These are phyloP conservation scores for Pocillopora meandrina DNA, from an alignment of 92 coral and sea anemone genomes.

Conservation along the genomic window DNA sequence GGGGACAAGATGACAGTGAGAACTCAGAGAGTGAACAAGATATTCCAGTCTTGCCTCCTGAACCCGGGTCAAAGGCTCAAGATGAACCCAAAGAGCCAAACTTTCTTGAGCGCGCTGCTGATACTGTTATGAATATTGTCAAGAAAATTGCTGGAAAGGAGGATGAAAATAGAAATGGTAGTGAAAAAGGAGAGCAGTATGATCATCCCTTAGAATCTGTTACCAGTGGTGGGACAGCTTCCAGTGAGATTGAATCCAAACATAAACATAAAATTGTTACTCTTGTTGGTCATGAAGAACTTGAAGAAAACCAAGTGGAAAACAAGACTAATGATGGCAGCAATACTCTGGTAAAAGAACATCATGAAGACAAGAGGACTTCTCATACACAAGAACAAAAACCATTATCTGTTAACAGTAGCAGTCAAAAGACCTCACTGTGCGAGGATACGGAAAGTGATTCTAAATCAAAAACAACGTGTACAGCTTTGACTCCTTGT, in stretches of 20 bases:
- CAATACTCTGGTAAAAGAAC: not conserved
- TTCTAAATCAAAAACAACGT: constrained; percentile 23
- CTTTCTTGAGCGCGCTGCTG: constrained; percentile 86
- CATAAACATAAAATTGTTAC: constrained; percentile 73
- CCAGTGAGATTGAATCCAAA: constrained; percentile 22
- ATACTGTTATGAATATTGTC: constrained; percentile 84
- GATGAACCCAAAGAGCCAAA: constrained; percentile 58
- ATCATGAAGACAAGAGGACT: not conserved
- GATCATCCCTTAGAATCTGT: not conserved
- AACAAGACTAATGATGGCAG: not conserved
- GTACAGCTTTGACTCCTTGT: constrained; percentile 53
- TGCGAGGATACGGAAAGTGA: constrained; percentile 28
- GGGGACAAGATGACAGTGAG: constrained; percentile 70
- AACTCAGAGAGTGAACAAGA: constrained; percentile 60
- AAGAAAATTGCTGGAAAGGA: constrained; percentile 78
- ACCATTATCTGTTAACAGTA: not conserved
- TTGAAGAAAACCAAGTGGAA: constrained; percentile 39
- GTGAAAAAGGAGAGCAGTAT: not conserved
- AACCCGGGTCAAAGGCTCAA: constrained; percentile 74
- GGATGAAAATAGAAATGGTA: constrained; percentile 3
- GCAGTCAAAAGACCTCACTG: constrained; percentile 17
- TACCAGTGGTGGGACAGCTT: constrained; percentile 13
- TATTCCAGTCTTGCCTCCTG: constrained; percentile 74
- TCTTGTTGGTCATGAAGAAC: constrained; percentile 69
- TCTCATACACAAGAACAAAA: constrained; percentile 13